A percentile compares a stretch with the other conserved stretches of the same genome.
phyloP scores from a whole-genome alignment of 2,888 invertebrate species.

The Unio delphinus region DNA sequence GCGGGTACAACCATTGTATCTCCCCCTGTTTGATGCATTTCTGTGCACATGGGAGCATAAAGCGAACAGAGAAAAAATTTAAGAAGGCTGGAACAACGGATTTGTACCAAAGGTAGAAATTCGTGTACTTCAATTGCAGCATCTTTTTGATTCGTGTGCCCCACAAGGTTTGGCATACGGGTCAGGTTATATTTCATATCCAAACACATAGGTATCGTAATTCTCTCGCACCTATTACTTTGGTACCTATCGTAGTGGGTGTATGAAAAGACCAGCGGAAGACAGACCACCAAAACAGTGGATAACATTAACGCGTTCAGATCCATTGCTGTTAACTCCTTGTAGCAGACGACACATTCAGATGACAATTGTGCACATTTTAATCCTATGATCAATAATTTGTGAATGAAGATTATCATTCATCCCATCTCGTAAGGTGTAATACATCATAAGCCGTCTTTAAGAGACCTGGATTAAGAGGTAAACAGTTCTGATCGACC shows the following conservation, averaged over 20 bases:
- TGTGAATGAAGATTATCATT: too few species aligned
- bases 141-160: constrained; percentile 85
- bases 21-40: constrained; percentile 78
- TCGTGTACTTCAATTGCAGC: constrained; percentile 84
- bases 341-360: too few species aligned
- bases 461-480: too few species aligned
- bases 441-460: too few species aligned
- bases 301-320: constrained; percentile 9
- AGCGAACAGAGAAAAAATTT: constrained; percentile 91
- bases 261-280: constrained; percentile 11
- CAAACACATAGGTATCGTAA: constrained; percentile 84
- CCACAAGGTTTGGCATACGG: constrained; percentile 88
- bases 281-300: constrained; percentile 11
- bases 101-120: constrained; percentile 82
- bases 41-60: constrained; percentile 91
- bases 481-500: too few species aligned
- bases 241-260: constrained; percentile 33
- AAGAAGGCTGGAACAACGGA: constrained; percentile 85
- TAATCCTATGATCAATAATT: too few species aligned
- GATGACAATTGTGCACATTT: too few species aligned
- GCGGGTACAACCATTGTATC: constrained; percentile 83
- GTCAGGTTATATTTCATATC: constrained; percentile 90
- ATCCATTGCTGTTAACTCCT: constrained; percentile 15
- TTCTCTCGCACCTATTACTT: constrained; percentile 80
- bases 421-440: too few species aligned